Base-by-base conservation (phyloP, 2,888 invertebrate species). In the Sinohyriopsis cumingii region DNA sequence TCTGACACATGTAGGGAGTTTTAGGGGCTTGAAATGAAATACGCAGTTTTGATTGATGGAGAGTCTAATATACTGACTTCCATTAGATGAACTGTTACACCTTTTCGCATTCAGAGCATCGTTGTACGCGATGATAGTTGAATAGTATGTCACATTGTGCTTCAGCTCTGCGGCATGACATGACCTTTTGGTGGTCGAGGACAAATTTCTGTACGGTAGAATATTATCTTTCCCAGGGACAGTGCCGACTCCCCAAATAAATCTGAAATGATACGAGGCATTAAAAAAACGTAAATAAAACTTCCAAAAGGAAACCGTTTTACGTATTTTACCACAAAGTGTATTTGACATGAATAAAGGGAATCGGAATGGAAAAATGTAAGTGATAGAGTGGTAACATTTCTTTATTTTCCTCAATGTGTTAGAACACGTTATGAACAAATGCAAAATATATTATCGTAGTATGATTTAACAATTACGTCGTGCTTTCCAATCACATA, bases 81-180 rank as follows among this genome's bases (percentile, higher is more conserved):
- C 84, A 67, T 81, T 75, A 24, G 82, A 84, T 15, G 81, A 68
- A 18, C 66, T 71, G 54, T 79, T 76, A 5, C 64, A 56, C 9
- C 69, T 65, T 67, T 81, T 83, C 4, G 78, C 71, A 68, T 84
- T 84, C n/a, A 84, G 75, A 3, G 82, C 84, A 54, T 73, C 74
- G 71, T 84, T 84, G 68, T 71, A 77, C 4, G 82, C 80, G 25
- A 77, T 71, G 5, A 84, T 80, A 22, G 84, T 83, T 18, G 81
- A 81, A 67, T 65, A 84, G 67, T 84, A 84, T 12, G 73, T 78
- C 6, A 54, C 69, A 70, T 84, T 84, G 63, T 84, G 84, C 19
- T 64, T 22, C 12, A 83, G 69, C 6, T 22, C 59, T 1, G 71
- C 77, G 1, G 72, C 59, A 1, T 74, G 63, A 67, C 84, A 84